Conservation (phyloP, 2,797 vertebrate species). For the Clarias fuscus region DNA sequence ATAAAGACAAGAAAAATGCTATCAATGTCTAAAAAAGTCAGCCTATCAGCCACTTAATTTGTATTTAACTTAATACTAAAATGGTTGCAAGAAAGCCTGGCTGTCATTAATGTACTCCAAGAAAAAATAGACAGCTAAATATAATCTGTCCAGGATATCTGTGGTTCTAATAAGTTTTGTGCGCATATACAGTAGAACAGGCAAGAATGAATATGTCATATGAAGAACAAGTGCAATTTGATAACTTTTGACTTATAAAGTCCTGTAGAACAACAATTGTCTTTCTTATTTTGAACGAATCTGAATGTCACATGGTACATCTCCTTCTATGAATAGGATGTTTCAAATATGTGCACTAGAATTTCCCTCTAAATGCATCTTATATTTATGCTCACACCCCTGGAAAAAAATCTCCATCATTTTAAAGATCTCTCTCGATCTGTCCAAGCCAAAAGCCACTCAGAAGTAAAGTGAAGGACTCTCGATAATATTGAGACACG, state of each 20-base stretch:
- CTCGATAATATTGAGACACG: constrained; percentile 90
- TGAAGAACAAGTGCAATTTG: background rate
- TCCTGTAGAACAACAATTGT: background rate
- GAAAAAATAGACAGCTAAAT: too few relatives aligned
- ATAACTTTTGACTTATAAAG: background rate
- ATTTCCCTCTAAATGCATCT: background rate
- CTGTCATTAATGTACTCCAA: background rate
- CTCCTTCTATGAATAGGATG: background rate
- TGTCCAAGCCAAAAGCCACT: constrained; percentile 5
- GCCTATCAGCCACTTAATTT: background rate
- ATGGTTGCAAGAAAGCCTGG: background rate
- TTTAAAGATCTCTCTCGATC: constrained; percentile 11
- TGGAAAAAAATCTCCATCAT: constrained; percentile 16
- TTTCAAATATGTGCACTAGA: background rate
- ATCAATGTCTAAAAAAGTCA: background rate
- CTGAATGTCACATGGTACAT: background rate
- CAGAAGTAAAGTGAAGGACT: constrained; percentile 76
- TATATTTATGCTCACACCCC: background rate
- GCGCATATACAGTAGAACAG: background rate
- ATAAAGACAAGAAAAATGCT: background rate
- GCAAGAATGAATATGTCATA: background rate
- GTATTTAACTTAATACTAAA: background rate
- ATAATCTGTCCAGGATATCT: background rate
- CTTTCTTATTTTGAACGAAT: background rate
- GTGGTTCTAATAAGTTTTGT: too few relatives aligned